Percentiles rank a stretch among this genome's conserved stretches.
Conservation (phyloP, 2,797 vertebrate genomes). For the Acrossocheilus fasciatus region DNA sequence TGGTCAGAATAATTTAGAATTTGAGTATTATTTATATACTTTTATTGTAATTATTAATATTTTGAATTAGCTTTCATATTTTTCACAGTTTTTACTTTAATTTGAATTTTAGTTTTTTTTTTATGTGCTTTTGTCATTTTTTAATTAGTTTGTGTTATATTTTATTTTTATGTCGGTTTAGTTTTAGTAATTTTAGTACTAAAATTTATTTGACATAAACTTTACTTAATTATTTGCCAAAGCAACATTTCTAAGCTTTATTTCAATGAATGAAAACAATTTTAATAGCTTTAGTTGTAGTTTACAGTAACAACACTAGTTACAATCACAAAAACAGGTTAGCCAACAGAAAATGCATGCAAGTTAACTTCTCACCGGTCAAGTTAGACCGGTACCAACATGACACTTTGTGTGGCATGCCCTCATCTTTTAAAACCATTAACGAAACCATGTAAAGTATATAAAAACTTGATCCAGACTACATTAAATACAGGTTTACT, state of each 20-base stretch:
- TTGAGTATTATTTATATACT: neutral
- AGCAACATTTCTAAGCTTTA: neutral
- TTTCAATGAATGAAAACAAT: neutral
- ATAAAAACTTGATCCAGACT: neutral
- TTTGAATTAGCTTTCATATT: neutral
- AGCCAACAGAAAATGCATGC: neutral
- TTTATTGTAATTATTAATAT: neutral
- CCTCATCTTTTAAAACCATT: neutral
- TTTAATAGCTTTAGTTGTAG: neutral
- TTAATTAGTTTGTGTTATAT: neutral
- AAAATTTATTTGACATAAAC: neutral
- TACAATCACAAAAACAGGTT: constrained; percentile 2
- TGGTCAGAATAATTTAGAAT: neutral
- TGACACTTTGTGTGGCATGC: neutral
- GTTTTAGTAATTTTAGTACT: neutral
- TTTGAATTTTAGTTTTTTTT: neutral
- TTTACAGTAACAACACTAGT: neutral
- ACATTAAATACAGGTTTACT: neutral
- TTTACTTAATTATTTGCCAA: neutral
- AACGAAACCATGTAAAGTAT: neutral
- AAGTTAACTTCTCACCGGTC: neutral
- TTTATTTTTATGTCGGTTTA: neutral
- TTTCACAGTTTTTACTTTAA: neutral
- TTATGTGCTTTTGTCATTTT: neutral
- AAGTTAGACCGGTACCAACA: neutral